Percentiles rank a stretch among this genome's conserved stretches.
Conservation (phyloP, 2,797 vertebrate species). For the Gila robusta region DNA sequence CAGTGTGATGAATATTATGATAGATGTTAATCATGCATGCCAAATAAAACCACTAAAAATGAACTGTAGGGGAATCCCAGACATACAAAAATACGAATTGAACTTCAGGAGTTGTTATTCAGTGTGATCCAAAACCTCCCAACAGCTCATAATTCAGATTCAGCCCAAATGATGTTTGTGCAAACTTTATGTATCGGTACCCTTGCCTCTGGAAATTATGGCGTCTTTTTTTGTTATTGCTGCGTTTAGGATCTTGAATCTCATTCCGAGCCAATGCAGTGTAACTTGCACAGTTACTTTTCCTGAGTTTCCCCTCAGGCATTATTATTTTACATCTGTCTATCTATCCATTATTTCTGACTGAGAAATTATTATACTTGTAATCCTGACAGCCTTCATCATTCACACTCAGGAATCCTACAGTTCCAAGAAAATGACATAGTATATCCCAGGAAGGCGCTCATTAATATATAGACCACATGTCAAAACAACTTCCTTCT, state of each 20-base stretch:
- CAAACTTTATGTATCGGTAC: conserved; percentile 9
- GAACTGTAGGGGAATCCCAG: conserved; percentile 53
- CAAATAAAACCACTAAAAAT: conserved; percentile 57
- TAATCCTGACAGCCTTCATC: conserved; percentile 23
- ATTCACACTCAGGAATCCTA: neutral
- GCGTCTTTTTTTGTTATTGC: conserved; percentile 36
- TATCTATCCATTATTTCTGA: conserved; percentile 28
- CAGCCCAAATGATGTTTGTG: neutral
- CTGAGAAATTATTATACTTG: conserved; percentile 14
- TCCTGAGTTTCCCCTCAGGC: conserved; percentile 36
- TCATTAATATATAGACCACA: conserved; percentile 18
- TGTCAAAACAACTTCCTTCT: conserved; percentile 31
- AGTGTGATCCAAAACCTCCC: conserved; percentile 1
- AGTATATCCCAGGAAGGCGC: neutral
- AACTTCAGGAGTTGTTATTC: conserved; percentile 24
- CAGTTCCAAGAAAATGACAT: conserved; percentile 37
- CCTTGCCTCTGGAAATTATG: conserved; percentile 11
- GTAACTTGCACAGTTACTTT: conserved; percentile 2
- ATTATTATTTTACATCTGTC: conserved; percentile 32
- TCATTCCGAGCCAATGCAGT: neutral
- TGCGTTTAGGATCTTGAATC: neutral
- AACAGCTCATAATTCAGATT: conserved; percentile 40
- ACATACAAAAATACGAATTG: conserved; percentile 41
- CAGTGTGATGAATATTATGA: conserved; percentile 44
- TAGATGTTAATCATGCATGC: conserved; percentile 52